Conservation (phyloP, 2,113 vertebrate species). For the Myiopsitta monachus region DNA sequence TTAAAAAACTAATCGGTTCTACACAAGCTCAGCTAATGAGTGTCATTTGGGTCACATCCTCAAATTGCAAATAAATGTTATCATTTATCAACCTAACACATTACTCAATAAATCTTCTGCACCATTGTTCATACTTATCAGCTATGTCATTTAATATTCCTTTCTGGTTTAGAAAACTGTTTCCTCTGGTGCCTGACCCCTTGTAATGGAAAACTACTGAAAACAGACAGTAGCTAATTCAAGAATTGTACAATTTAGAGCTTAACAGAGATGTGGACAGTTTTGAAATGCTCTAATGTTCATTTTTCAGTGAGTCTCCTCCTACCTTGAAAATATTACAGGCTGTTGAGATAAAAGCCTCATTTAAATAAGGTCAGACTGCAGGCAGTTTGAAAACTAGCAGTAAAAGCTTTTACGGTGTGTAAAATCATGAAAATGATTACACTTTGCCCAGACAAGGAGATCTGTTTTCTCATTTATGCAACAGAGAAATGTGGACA, state of each 20-base stretch:
- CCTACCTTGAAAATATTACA: background rate
- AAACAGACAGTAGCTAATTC: conserved; percentile 58
- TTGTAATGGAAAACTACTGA: conserved; percentile 54
- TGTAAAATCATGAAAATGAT: background rate
- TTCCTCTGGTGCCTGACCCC: conserved; percentile 61
- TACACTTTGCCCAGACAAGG: background rate
- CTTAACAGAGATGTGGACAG: conserved; percentile 25
- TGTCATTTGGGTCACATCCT: conserved; percentile 73
- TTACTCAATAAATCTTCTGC: conserved; percentile 74
- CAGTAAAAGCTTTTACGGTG: background rate
- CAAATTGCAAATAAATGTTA: conserved; percentile 79
- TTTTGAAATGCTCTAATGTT: background rate
- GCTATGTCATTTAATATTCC: conserved; percentile 51
- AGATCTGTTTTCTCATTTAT: background rate
- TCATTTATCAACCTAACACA: conserved; percentile 73
- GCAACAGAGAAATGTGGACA: background rate
- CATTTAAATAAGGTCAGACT: background rate
- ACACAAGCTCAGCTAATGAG: conserved; percentile 72
- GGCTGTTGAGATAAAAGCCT: background rate
- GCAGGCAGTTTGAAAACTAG: background rate
- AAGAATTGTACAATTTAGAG: conserved; percentile 52
- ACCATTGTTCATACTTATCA: conserved; percentile 63
- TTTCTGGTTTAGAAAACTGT: conserved; percentile 66
- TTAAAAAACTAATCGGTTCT: conserved; percentile 68
- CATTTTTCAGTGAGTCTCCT: background rate